Percentiles rank a stretch among this genome's conserved stretches.
These are phyloP conservation scores for Mystacornis crossleyi DNA, from an alignment of 2,113 vertebrate genomes.

Conservation along the genomic window DNA sequence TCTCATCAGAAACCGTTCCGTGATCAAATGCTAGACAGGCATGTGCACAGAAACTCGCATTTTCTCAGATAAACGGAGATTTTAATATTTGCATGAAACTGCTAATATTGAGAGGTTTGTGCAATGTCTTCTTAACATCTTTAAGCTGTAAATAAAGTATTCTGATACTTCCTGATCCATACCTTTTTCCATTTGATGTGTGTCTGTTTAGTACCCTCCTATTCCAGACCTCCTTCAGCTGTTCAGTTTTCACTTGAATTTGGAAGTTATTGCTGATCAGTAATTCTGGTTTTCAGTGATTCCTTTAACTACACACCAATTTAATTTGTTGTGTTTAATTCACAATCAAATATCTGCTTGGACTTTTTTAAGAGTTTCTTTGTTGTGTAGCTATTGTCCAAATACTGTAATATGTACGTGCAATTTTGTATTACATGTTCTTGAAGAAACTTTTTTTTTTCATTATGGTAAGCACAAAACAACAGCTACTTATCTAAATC, in stretches of 20 bases:
- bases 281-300: background rate
- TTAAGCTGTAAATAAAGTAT: background rate
- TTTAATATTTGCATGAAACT: background rate
- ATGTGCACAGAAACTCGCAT: background rate
- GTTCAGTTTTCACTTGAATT: background rate
- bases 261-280: background rate
- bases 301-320: background rate
- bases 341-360: background rate
- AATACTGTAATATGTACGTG: fast-evolving
- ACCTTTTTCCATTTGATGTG: background rate
- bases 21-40: background rate
- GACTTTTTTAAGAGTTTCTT: background rate
- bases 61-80: background rate
- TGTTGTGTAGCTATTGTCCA: background rate
- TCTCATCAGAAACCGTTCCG: background rate
- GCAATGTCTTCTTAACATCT: background rate
- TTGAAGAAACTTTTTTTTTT: background rate
- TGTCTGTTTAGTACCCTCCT: background rate
- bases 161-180: background rate
- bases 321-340: background rate
- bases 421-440: background rate
- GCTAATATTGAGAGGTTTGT: background rate
- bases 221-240: background rate
- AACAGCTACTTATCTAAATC: background rate
- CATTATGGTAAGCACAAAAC: background rate